A percentile compares a stretch with the other conserved stretches of the same genome.
These are phyloP conservation scores for Hetaerina titia DNA, from an alignment of 2,888 invertebrate species.

Conservation along the genomic window DNA sequence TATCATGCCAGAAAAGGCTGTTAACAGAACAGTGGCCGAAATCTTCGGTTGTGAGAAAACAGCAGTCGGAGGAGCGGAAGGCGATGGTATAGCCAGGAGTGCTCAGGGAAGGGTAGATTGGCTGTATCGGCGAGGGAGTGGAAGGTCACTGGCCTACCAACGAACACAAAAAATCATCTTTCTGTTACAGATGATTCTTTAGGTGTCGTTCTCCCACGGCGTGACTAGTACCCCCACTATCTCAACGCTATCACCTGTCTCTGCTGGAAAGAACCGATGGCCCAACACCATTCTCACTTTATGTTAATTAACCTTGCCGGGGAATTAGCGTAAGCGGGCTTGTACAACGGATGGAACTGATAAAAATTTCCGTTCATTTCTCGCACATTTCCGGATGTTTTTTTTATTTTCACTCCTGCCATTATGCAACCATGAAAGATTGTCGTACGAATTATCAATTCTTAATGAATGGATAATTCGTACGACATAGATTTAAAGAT, in stretches of 20 bases:
- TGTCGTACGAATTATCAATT: no score
- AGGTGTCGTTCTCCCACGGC: not conserved
- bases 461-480: no score
- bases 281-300: not conserved
- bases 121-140: not conserved
- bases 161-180: not conserved
- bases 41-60: not conserved
- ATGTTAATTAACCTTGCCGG: no score
- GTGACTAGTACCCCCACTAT: not conserved
- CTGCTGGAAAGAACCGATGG: not conserved
- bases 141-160: not conserved
- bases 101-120: not conserved
- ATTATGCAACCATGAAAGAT: no score
- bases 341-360: no score
- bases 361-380: no score
- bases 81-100: not conserved
- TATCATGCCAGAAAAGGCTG: not conserved
- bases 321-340: no score
- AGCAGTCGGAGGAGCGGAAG: not conserved
- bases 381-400: no score
- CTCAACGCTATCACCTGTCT: not conserved
- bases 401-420: no score
- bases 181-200: conserved; percentile 1
- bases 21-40: not conserved
- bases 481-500: no score